Evolutionary conservation across 1,140 invertebrate species (phyloP).

Genomic region (Rhyzopertha dominica): DNA sequence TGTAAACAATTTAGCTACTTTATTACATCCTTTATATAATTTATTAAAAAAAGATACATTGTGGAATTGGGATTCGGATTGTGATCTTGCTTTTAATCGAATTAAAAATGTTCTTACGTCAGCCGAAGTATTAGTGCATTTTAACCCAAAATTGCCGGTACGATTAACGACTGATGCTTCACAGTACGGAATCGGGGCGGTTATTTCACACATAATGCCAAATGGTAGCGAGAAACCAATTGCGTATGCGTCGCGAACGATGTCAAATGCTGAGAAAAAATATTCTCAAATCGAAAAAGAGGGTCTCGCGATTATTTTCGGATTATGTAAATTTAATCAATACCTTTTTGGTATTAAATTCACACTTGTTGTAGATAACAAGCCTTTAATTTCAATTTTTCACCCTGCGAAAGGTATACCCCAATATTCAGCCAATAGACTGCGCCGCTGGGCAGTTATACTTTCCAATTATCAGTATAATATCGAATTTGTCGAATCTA

Average conservation of each 20-base stretch:
- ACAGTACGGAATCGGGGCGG: conserved; percentile 6
- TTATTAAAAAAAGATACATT: conserved; percentile 10
- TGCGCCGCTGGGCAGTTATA: conserved; percentile 10
- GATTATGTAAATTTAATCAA: conserved; percentile 6
- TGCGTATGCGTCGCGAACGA: conserved; percentile 7
- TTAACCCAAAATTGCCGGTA: conserved; percentile 13
- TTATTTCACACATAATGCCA: conserved; percentile 5
- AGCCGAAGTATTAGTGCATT: conserved; percentile 7
- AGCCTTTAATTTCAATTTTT: conserved; percentile 4
- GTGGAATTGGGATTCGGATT: conserved; percentile 8
- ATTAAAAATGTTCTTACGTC: conserved; percentile 9
- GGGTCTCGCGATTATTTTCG: conserved; percentile 12
- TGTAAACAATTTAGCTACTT: too few relatives aligned
- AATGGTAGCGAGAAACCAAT: conserved; percentile 11
- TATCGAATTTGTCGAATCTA: conserved; percentile 5
- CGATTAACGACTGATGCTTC: conserved; percentile 9
- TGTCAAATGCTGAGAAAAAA: conserved; percentile 9
- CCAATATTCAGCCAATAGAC: conserved; percentile 8
- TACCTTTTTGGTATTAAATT: conserved; percentile 3
- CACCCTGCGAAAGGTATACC: conserved; percentile 6
- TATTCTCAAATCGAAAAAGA: conserved; percentile 10
- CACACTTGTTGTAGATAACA: background rate
- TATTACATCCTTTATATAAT: conserved; percentile 13
- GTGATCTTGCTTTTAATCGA: conserved; percentile 5
- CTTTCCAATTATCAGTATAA: conserved; percentile 9